Evolutionary conservation across 2,888 invertebrate genomes (phyloP).

Genomic region (Pyrrhosoma nymphula): DNA sequence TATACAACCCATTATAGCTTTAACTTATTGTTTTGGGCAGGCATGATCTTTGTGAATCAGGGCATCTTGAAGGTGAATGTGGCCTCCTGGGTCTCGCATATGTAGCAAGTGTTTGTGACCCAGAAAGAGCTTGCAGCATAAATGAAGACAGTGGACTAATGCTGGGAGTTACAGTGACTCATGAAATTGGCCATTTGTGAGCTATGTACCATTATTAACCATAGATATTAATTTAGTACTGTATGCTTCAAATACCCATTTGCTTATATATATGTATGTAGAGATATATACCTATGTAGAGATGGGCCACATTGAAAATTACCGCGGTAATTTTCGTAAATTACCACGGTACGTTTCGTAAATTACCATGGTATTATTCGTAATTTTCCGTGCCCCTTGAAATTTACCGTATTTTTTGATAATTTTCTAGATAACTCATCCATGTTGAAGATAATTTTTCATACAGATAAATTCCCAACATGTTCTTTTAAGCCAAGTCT

Average conservation of each 20-base stretch:
- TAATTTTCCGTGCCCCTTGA: too few relatives aligned
- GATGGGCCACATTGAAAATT: too few relatives aligned
- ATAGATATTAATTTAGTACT: neutral
- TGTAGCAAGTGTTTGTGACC: slow-evolving; percentile 93
- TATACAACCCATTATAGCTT: neutral
- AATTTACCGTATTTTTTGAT: too few relatives aligned
- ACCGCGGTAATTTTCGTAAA: too few relatives aligned
- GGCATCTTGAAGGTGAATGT: slow-evolving; percentile 78
- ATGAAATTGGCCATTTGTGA: slow-evolving; percentile 96
- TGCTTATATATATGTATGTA: neutral
- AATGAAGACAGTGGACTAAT: slow-evolving; percentile 95
- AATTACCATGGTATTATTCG: too few relatives aligned
- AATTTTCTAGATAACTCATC: too few relatives aligned
- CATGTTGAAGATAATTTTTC: too few relatives aligned
- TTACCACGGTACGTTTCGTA: too few relatives aligned
- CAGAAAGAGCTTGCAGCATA: slow-evolving; percentile 91
- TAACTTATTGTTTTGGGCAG: slow-evolving; percentile 75
- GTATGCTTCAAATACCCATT: neutral
- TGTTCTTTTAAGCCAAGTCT: too few relatives aligned
- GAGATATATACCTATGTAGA: too few relatives aligned
- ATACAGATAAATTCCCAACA: too few relatives aligned
- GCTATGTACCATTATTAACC: slow-evolving; percentile 76
- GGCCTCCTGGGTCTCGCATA: slow-evolving; percentile 93
- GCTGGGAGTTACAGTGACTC: slow-evolving; percentile 92
- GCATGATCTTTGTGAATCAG: slow-evolving; percentile 85